phyloP scores from a whole-genome alignment of 2,113 vertebrate species.

The Anolis carolinensis region DNA sequence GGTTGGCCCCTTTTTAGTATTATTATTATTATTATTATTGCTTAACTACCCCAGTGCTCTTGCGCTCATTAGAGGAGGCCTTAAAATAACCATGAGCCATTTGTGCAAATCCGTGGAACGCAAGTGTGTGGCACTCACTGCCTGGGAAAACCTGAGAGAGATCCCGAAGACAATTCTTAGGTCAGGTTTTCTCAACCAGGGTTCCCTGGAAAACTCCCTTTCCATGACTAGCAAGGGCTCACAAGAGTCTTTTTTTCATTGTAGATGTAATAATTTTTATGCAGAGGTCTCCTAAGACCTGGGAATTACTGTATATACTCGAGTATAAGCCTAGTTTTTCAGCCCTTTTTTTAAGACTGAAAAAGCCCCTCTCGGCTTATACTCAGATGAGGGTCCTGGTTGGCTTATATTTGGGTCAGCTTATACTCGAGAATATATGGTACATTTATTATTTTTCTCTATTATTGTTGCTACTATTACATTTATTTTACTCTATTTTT shows the following conservation, averaged over 20 bases:
- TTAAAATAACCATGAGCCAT: neutral
- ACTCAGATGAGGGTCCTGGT: too few species aligned
- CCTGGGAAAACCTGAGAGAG: neutral
- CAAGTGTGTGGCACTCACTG: neutral
- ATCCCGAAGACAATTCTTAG: neutral
- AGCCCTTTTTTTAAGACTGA: too few species aligned
- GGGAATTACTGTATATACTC: neutral
- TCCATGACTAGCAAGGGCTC: neutral
- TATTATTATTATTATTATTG: neutral
- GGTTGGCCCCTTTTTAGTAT: neutral
- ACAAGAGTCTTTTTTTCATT: neutral
- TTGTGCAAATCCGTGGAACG: neutral
- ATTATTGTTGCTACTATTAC: too few species aligned
- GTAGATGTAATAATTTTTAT: neutral
- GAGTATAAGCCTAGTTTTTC: too few species aligned
- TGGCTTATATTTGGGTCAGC: too few species aligned
- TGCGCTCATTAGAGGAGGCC: neutral
- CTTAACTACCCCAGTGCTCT: conserved; percentile 12
- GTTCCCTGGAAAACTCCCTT: too few species aligned
- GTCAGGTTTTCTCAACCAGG: too few species aligned
- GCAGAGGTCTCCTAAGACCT: neutral
- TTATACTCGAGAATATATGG: too few species aligned
- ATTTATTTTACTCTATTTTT: too few species aligned
- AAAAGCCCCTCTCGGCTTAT: too few species aligned
- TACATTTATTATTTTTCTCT: too few species aligned